Evolutionary conservation across 2,888 invertebrate genomes (phyloP).

Genomic region (Geotrupes spiniger): DNA sequence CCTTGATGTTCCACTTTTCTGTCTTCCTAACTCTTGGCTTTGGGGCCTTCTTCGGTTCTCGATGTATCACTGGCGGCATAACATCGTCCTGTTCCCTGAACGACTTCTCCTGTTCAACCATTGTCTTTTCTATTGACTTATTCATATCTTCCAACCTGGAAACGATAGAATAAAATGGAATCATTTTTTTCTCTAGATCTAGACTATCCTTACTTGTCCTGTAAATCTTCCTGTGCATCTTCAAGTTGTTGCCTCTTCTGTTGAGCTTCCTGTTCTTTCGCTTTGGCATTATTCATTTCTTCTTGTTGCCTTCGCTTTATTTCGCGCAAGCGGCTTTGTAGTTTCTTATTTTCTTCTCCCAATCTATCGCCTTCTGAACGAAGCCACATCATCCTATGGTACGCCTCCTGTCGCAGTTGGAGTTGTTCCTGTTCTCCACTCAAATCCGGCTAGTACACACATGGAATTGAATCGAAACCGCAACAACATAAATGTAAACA

Average conservation of each 20-base stretch:
- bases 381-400: slow-evolving; percentile 47
- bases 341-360: slow-evolving; percentile 41
- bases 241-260: slow-evolving; percentile 36
- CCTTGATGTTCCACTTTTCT: slow-evolving; percentile 29
- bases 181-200: background rate
- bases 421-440: slow-evolving; percentile 39
- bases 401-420: slow-evolving; percentile 43
- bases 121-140: slow-evolving; percentile 39
- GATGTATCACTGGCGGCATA: slow-evolving; percentile 13
- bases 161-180: background rate
- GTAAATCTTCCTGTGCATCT: slow-evolving; percentile 37
- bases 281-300: slow-evolving; percentile 33
- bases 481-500: background rate
- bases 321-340: slow-evolving; percentile 38
- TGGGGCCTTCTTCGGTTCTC: background rate
- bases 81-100: slow-evolving; percentile 29
- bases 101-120: slow-evolving; percentile 38
- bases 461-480: no score
- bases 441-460: slow-evolving; percentile 27
- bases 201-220: slow-evolving; percentile 39
- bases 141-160: slow-evolving; percentile 39
- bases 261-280: slow-evolving; percentile 37
- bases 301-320: slow-evolving; percentile 39
- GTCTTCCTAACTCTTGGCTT: slow-evolving; percentile 1
- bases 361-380: slow-evolving; percentile 46